Evolutionary conservation across 2,888 invertebrate species (phyloP), one percentile per base, ranked within the genome.

Genomic region (Siphonodentalium dalli): DNA sequence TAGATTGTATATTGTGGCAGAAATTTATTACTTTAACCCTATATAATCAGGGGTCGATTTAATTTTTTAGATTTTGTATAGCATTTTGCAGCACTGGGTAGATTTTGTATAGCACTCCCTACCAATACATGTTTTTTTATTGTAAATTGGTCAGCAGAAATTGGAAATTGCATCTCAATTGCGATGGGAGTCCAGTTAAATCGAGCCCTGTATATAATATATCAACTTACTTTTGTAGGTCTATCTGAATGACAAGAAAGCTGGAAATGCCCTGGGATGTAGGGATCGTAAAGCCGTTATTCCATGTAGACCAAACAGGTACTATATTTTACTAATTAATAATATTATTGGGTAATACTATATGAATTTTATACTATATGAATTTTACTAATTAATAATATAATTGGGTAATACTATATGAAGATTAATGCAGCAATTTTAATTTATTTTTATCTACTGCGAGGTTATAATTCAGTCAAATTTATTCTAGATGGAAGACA

Each of bases 221-320:
- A 15, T 15, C 13, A 15, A 15, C 15, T 24, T 21, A 24, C 43
- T 29, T 11, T 54, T 56, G 13, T 68, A 79, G 75, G 74, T 81
- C 37, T 79, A 73, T 55, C 58, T 81, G 62, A 80, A 81, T 64
- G 80, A 75, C 39, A 78, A 75, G 62, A 79, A 77, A 58, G 77
- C 75, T 20, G 81, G 81, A 20, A 75, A 71, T 62, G 70, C 69
- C 39, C 64, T 81, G 42, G 74, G 68, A 45, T 65, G 65, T 45
- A 69, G 72, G 11, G 77, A 81, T 54, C 71, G 78, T 26, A 80
- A 78, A 58, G 81, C 80, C 35, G 76, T 79, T 24, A 68, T 81
- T 28, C 80, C 81, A 3, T 78, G 77, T 52, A 69, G 77, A 53
- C 71, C 77, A 15, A 77, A 77, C 61, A 75, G 73, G 79, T 78